These are phyloP conservation scores for Pelusios castaneus DNA, from an alignment of 2,113 vertebrate genomes.

Conservation along the genomic window DNA sequence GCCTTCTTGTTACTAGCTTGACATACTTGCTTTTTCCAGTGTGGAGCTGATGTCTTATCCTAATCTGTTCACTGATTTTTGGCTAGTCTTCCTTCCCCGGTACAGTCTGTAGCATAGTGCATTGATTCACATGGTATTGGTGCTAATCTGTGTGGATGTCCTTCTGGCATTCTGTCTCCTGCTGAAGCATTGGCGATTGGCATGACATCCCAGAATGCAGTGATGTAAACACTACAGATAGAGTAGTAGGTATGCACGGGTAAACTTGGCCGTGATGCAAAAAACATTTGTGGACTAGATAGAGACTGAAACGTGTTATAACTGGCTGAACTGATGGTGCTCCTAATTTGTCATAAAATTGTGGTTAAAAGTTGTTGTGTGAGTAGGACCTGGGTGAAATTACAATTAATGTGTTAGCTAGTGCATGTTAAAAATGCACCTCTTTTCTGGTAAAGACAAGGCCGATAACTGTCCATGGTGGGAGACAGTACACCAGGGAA, in stretches of 20 bases:
- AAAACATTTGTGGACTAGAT: rapidly evolving
- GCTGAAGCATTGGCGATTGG: not conserved
- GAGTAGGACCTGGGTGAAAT: not conserved
- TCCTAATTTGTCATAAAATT: not conserved
- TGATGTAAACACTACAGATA: not conserved
- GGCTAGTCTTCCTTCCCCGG: not conserved
- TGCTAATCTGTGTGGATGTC: rapidly evolving
- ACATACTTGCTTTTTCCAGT: not conserved
- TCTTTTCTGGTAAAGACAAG: not conserved
- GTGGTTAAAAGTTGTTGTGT: not conserved
- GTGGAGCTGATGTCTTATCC: not conserved
- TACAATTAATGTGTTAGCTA: not conserved
- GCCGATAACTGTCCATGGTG: not conserved
- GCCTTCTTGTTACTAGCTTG: not conserved
- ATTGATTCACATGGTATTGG: not conserved
- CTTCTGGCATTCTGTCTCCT: not conserved
- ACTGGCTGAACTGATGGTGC: not conserved
- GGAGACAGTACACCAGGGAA: not conserved
- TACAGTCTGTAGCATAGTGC: not conserved
- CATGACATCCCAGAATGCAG: not conserved
- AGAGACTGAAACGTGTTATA: not conserved
- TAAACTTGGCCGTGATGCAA: not conserved
- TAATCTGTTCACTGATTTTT: not conserved
- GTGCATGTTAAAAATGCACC: not conserved
- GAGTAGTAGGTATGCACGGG: not conserved